Base-by-base conservation (phyloP, 1,140 invertebrate genomes). In the Macrobrachium nipponense region DNA sequence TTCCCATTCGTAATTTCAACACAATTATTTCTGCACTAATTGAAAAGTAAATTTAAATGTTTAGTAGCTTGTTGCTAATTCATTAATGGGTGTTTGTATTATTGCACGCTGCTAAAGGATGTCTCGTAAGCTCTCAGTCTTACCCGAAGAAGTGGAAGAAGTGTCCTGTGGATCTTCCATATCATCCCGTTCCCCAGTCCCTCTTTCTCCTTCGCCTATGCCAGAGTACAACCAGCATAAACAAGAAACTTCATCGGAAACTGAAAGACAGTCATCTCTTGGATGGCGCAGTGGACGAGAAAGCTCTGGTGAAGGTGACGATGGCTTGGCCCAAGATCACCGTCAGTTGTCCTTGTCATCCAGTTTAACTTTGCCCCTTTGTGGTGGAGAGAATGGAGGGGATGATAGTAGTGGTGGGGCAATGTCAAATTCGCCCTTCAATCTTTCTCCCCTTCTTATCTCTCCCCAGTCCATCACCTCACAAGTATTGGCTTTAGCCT, bases 31-130 rank as follows among this genome's bases (percentile, higher is more conserved):
- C 27, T 36, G 1, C 4, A 36, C 1, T 2, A 36, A 36, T 36
- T 36, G 27, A 36, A 36, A 36, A 36, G 27, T 2, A 36, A 36
- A 4, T 36, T 36, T 36, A 36, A 36, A 36, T 36, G 27, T 36
- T 36, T 36, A 36, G 27, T 36, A 36, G 27, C 27, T 51, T 51
- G 12, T 51, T 51, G 51, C 0, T 51, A 51, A 51, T 2, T 8
- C 8, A 17, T 23, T 73, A 36, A 17, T 73, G 20, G 10, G 23
- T 17, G 8, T 27, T 15, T 64, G 59, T 84, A 18, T 75, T 61
- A 44, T 77, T 84, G 61, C 82, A 84, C 75, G 82, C 82, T 84
- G 82, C 82, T n/a, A 77, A 51, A 84, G 82, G 82, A 84, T 84
- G 82, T 61, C 73, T 8, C 82, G 82, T 15, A 84, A 84, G 82